Base-by-base conservation (phyloP, 2,888 invertebrate species). In the Hypsopygia costalis region DNA sequence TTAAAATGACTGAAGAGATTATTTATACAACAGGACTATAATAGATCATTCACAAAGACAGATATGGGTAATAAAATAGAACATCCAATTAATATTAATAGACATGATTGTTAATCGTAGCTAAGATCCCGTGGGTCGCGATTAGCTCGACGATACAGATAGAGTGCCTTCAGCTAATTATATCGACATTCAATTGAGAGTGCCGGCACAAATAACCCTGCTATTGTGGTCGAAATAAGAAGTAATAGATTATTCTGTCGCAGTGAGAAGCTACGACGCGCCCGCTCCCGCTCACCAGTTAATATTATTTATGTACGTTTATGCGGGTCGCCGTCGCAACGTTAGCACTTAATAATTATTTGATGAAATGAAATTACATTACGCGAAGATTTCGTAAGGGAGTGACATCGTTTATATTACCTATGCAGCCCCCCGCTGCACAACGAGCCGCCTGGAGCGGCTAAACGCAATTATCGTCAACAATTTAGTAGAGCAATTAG, bases 101-200 rank as follows among this genome's bases (percentile, higher is more conserved):
- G 16, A 4, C 16, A 16, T 4, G 16, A 44, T 46, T 25, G 25
- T 25, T 25, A 25, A 25, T 21, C 6, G 3, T 21, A 36, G 20
- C 16, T 36, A 54, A 55, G 40, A 46, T 51, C 38, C 44, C 40
- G 53, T 55, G 47, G 55, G 51, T 49, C 50, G 55, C 46, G 46
- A 57, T 58, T 53, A 49, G 44, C 34, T 52, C 45, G 47, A 50
- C 45, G 47, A 50, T 46, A 49, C 44, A 47, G 44, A 36, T 46
- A 52, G 44, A 49, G 54, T 47, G 52, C 43, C 48, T 37, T 51
- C 49, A 53, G 57, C 63, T 76, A 78, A 74, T 74, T 69, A 70
- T 72, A 77, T 62, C 60, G 58, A 64, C 64, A 69, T 70, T 74
- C 72, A 75, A 78, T 77, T 66, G 70, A 68, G 70, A 72, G 65